Base-by-base conservation (phyloP, 2,888 invertebrate species). In the Congeria kusceri region DNA sequence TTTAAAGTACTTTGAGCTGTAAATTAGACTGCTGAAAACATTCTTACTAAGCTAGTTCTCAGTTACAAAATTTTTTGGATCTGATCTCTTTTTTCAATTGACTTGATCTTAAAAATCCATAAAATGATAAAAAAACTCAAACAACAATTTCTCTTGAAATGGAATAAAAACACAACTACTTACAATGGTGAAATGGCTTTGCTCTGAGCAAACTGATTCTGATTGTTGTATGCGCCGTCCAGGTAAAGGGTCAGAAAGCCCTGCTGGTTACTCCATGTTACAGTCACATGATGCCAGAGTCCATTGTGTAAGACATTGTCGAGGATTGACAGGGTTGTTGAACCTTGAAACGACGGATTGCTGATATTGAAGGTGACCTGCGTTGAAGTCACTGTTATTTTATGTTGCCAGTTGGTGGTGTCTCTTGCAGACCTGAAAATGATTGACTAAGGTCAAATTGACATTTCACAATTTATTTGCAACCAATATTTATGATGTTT, bases 231-330 rank as follows among this genome's bases (percentile, higher is more conserved):
- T 7, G 27, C 27, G 15, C 81, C 78, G 66, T 88, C 86, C 11
- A 87, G 70, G 69, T 86, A 89, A 4, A 89, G 13, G 0, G 80
- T 83, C 0, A 86, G 72, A 44, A 63, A 67, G 0, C 86, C 86
- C n/a, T 46, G 69, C 1, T 11, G 13, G 3, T 46, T 76, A 23
- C 77, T 84, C 88, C 88, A 89, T 0, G 85, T 80, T 9, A 89
- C 66, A 13, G 75, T 80, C 7, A 89, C 47, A 56, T 87, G 87
- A 68, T 89, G 88, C 89, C 89, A 89, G 28, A 80, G 68, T 9
- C 89, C 89, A 64, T 89, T 86, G 18, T 65, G 70, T 7, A 89
- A 70, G n/a, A 72, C 49, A 5, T 58, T 25, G 27, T 57, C 28
- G 18, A 25, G 56, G 28, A 69, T 65, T 18, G 23, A 5, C 27